Conservation (phyloP, 2,888 invertebrate genomes). For the Drosophila bunnanda region DNA sequence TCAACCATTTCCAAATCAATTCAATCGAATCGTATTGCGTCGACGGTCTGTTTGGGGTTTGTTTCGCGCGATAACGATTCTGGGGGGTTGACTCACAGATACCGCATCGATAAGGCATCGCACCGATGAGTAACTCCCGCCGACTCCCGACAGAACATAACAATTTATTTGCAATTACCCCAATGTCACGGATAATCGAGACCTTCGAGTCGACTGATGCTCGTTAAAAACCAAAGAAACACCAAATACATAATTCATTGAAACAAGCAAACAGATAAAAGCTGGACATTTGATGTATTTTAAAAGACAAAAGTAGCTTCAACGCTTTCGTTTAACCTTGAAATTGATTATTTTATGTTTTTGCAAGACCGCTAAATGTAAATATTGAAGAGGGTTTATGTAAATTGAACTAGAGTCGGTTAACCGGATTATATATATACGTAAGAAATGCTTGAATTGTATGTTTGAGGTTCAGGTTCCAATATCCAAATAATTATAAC, state of each 20-base stretch:
- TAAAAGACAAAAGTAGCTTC: conserved; percentile 1
- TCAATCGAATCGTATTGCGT: conserved; percentile 30
- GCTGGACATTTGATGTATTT: conserved; percentile 5
- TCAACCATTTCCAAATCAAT: conserved; percentile 25
- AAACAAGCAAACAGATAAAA: not conserved
- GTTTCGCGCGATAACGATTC: conserved; percentile 16
- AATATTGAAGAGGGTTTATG: conserved; percentile 14
- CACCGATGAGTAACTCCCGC: conserved; percentile 21
- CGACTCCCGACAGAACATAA: not conserved
- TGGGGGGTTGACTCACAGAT: conserved; percentile 26
- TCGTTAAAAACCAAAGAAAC: not conserved
- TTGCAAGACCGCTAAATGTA: conserved; percentile 18
- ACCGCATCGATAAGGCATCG: conserved; percentile 23
- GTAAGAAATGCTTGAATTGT: not conserved
- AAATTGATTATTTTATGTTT: conserved; percentile 10
- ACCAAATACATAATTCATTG: conserved; percentile 17
- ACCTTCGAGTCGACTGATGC: not conserved
- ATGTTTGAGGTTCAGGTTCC: not conserved
- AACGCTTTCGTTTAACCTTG: conserved; percentile 27
- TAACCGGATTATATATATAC: not conserved
- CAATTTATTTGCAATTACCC: conserved; percentile 15
- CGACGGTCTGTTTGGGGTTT: conserved; percentile 27
- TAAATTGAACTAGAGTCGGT: conserved; percentile 6
- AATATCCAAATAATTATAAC: conserved; percentile 21
- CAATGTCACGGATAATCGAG: conserved; percentile 16